These are phyloP conservation scores for Drosophila erecta DNA, from an alignment of 1,140 invertebrate species.

Conservation along the genomic window DNA sequence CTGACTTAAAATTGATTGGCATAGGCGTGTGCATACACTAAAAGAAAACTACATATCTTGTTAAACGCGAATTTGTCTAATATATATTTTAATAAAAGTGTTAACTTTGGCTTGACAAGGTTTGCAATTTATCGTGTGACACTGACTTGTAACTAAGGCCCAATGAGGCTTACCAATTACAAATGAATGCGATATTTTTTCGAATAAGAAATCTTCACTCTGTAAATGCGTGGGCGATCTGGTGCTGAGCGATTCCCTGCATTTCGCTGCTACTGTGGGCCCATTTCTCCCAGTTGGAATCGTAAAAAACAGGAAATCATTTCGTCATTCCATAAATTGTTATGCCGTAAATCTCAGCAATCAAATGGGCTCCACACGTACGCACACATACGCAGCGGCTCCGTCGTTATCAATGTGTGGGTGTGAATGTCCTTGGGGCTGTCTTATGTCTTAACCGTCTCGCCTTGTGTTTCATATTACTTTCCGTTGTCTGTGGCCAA, in stretches of 20 bases:
- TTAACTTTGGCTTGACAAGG: too few relatives aligned
- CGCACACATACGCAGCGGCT: conserved; percentile 32
- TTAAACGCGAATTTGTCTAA: not conserved
- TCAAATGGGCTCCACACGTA: conserved; percentile 66
- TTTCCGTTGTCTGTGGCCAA: conserved; percentile 35
- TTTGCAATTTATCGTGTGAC: too few relatives aligned
- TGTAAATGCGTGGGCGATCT: conserved; percentile 45
- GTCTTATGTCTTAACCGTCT: conserved; percentile 10
- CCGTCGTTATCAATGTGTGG: conserved; percentile 25
- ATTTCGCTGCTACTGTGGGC: conserved; percentile 1
- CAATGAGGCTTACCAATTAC: too few relatives aligned
- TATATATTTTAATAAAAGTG: not conserved
- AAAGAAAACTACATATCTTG: not conserved
- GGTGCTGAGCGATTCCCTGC: not conserved
- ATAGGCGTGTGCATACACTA: conserved; percentile 13
- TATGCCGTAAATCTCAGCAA: conserved; percentile 82
- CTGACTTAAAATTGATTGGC: conserved; percentile 79
- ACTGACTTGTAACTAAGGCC: too few relatives aligned
- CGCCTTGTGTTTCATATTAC: conserved; percentile 7
- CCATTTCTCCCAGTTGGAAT: conserved; percentile 11
- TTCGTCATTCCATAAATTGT: conserved; percentile 83
- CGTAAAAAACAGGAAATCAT: conserved; percentile 81
- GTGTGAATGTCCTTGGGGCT: conserved; percentile 57
- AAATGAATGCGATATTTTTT: too few relatives aligned
- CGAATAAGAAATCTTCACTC: not conserved